Percentiles rank a stretch among this genome's conserved stretches.
phyloP scores from a whole-genome alignment of 30 jellyfish, hydroid and myxozoan species.

The Turritopsis dohrnii region DNA sequence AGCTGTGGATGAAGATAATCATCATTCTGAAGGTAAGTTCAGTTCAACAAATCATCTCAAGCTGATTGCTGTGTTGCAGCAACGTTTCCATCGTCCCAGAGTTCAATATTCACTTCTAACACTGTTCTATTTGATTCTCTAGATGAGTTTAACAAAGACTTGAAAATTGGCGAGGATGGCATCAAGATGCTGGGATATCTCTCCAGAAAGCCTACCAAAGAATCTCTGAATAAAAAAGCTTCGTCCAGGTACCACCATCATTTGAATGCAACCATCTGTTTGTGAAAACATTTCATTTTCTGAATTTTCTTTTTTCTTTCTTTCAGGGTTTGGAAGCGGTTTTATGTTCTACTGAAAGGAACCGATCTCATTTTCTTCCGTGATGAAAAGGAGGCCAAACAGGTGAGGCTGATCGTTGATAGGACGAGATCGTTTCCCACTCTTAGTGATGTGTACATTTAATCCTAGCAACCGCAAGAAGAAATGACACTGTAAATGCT shows the following conservation, averaged over 20 bases:
- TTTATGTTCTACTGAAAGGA: constrained; percentile 58
- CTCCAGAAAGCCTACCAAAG: constrained; percentile 74
- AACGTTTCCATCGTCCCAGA: too few relatives aligned
- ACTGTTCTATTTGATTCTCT: not conserved
- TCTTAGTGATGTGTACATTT: too few relatives aligned
- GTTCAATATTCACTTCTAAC: too few relatives aligned
- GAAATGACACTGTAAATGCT: too few relatives aligned
- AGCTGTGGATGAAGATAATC: constrained; percentile 38
- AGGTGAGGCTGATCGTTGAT: constrained; percentile 43
- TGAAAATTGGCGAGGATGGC: constrained; percentile 35
- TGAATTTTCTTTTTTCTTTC: not conserved
- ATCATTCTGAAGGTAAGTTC: constrained; percentile 4
- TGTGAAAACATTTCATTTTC: not conserved
- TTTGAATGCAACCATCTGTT: not conserved
- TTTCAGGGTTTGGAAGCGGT: constrained; percentile 84
- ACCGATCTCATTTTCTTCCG: constrained; percentile 55
- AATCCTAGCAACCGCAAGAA: too few relatives aligned
- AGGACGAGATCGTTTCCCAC: too few relatives aligned
- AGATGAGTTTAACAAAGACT: not conserved
- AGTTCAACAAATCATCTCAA: not conserved
- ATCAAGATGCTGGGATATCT: constrained; percentile 64
- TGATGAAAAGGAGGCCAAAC: constrained; percentile 70
- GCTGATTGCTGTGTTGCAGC: too few relatives aligned
- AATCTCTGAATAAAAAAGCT: constrained; percentile 71
- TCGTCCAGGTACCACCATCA: constrained; percentile 48